Evolutionary conservation across 2,797 vertebrate species (phyloP).

Genomic region (Takifugu rubripes): DNA sequence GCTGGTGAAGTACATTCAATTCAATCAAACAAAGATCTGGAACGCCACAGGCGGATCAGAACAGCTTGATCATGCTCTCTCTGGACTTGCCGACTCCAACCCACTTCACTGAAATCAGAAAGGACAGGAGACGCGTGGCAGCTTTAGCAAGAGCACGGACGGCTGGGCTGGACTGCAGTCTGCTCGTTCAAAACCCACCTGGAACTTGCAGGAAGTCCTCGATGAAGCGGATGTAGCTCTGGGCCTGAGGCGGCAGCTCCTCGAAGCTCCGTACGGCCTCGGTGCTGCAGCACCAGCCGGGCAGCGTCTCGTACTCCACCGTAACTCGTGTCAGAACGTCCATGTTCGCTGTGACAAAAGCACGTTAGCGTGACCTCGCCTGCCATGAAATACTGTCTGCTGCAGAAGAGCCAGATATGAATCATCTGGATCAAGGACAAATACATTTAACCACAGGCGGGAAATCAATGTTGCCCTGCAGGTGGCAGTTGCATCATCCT

Average conservation of each 20-base stretch:
- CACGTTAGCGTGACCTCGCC: neutral
- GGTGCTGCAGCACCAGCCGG: slow-evolving; percentile 79
- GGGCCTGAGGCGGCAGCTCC: slow-evolving; percentile 75
- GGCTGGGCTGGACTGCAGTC: slow-evolving; percentile 15
- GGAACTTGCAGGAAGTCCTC: slow-evolving; percentile 79
- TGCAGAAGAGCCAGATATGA: no score
- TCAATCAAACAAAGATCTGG: slow-evolving; percentile 15
- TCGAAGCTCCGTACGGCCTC: slow-evolving; percentile 72
- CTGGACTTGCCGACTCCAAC: slow-evolving; percentile 83
- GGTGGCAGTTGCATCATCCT: no score
- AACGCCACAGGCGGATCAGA: slow-evolving; percentile 53
- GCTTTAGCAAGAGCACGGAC: slow-evolving; percentile 9
- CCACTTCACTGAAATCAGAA: slow-evolving; percentile 81
- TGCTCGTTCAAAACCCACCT: slow-evolving; percentile 59
- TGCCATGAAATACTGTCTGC: no score
- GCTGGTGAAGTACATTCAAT: slow-evolving; percentile 63
- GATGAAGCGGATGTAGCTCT: slow-evolving; percentile 77
- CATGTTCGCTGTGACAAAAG: slow-evolving; percentile 74
- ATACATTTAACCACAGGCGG: no score
- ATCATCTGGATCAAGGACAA: neutral
- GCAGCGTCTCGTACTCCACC: slow-evolving; percentile 76
- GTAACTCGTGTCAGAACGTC: slow-evolving; percentile 75
- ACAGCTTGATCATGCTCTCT: slow-evolving; percentile 82
- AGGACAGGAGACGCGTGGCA: slow-evolving; percentile 7
- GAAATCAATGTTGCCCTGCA: no score